Evolutionary conservation across 2,888 invertebrate genomes (phyloP), one percentile per base, ranked within the genome.

Genomic region (Perdita meconis): DNA sequence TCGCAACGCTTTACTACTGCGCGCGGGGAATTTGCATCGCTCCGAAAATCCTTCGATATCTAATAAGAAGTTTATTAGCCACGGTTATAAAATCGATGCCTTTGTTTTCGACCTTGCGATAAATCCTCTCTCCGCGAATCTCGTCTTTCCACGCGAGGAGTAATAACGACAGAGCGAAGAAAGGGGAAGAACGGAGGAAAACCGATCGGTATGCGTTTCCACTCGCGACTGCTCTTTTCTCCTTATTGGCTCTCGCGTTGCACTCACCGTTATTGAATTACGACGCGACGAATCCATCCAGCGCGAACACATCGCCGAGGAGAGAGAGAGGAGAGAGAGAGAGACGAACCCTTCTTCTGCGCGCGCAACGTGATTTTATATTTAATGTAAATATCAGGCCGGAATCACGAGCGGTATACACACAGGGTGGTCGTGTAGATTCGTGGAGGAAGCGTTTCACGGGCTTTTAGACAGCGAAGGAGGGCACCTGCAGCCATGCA

Each of bases 401-500:
- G 24, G 38, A 44, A 53, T 51, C 47, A 50, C 30, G 53, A 36
- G 30, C 42, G 40, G n/a, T 61, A 22, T 22, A 47, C 10, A 47
- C 63, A 38, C 44, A 50, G 59, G 50, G 26, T 8, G 51, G 51
- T n/a, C 26, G 51, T 16, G 51, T 53, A 47, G 19, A 47, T 47
- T 47, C 50, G 53, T 50, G 61, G 34, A 24, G 19, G 50, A 68
- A 38, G 53, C 64, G 70, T 77, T 74, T 80, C 75, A 82, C 70
- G 78, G 63, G 60, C 73, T 78, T 78, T 83, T 82, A 73, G 72
- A 71, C 66, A 34, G 66, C 66, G 63, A 78, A 70, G 75, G 68
- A 80, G 70, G 75, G 73, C 70, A 69, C 78, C 81, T 78, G 66
- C 60, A 66, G 73, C 67, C 73, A 73, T 73, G 78, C 83, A 76